These are phyloP conservation scores for Podarcis cretensis DNA, from an alignment of 2,113 vertebrate species.

Conservation along the genomic window DNA sequence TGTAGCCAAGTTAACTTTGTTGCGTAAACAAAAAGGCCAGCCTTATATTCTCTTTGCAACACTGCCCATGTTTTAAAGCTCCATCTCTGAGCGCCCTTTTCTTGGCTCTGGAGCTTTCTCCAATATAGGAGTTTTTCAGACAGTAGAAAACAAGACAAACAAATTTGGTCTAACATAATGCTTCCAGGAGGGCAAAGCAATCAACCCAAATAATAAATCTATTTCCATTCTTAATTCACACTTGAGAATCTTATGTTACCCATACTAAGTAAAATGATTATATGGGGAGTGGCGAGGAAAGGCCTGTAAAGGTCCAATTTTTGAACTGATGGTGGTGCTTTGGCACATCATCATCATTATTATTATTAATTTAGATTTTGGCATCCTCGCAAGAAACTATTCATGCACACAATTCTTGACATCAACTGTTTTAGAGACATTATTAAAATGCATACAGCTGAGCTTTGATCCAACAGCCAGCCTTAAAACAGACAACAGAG, in stretches of 20 bases:
- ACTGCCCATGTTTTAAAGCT: no score
- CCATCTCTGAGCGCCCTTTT: no score
- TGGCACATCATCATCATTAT: background rate
- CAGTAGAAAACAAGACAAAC: background rate
- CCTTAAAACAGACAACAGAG: background rate
- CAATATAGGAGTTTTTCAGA: background rate
- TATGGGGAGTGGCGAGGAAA: background rate
- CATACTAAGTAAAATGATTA: background rate
- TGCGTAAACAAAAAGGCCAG: background rate
- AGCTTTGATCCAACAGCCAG: background rate
- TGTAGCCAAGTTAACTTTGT: background rate
- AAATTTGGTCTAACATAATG: background rate
- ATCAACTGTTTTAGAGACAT: background rate
- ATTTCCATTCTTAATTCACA: background rate
- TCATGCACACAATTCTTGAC: background rate
- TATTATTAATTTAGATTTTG: background rate
- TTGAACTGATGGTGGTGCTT: background rate
- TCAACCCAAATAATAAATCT: background rate
- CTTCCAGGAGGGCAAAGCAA: background rate
- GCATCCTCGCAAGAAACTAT: background rate
- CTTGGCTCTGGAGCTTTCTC: no score
- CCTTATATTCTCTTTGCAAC: background rate
- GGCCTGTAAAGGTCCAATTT: background rate
- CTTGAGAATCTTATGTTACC: background rate
- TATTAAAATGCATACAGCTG: slow-evolving; percentile 15